Evolutionary conservation across 1,140 invertebrate genomes (phyloP).

Genomic region (Euura lappo): DNA sequence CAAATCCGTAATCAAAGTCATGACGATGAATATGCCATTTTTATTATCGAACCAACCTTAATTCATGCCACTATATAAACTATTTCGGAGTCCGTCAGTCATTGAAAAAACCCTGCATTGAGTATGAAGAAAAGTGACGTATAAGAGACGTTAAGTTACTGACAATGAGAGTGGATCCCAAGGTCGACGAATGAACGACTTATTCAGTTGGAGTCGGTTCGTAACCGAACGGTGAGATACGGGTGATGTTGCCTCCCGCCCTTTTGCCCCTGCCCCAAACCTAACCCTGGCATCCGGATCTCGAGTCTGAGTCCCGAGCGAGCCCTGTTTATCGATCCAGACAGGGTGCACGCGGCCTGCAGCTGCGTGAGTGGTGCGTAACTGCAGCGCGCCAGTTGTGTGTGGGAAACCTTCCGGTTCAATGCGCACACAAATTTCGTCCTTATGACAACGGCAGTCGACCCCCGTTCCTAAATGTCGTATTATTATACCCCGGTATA

Average conservation of each 20-base stretch:
- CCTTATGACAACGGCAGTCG: background rate
- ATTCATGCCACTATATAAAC: too few relatives aligned
- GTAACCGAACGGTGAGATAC: constrained; percentile 1
- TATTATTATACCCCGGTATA: too few relatives aligned
- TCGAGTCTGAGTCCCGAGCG: background rate
- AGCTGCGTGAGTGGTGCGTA: background rate
- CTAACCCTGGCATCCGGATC: background rate
- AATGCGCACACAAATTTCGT: background rate
- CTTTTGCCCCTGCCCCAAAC: background rate
- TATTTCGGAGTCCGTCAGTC: too few relatives aligned
- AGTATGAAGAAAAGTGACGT: too few relatives aligned
- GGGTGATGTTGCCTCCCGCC: constrained; percentile 12
- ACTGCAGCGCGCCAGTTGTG: background rate
- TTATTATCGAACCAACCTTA: too few relatives aligned
- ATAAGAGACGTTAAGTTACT: too few relatives aligned
- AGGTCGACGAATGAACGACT: constrained; percentile 16
- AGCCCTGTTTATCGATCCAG: background rate
- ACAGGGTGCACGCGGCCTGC: constrained; percentile 1
- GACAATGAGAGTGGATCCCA: background rate
- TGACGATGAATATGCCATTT: too few relatives aligned
- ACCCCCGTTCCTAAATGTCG: too few relatives aligned
- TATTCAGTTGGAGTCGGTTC: too few relatives aligned
- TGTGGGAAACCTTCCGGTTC: constrained; percentile 2
- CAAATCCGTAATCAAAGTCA: too few relatives aligned
- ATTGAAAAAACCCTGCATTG: too few relatives aligned